A percentile compares a stretch with the other conserved stretches of the same genome.
phyloP scores from a whole-genome alignment of 2,888 invertebrate species.

The Tetrapedia diversipes region DNA sequence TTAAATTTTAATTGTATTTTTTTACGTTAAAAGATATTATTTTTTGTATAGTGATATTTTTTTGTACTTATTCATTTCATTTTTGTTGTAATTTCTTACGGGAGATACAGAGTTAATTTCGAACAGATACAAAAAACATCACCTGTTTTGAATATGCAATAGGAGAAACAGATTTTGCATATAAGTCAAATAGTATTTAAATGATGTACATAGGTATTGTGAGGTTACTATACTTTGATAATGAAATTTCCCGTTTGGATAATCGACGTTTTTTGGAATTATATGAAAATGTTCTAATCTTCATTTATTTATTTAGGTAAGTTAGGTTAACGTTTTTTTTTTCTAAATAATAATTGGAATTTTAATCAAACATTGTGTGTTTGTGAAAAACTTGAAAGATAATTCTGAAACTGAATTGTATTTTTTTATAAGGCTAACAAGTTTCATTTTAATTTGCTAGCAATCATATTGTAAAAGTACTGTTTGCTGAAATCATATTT shows the following conservation, averaged over 20 bases:
- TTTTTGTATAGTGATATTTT: not conserved
- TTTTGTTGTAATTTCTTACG: not conserved
- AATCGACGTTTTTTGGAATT: constrained; percentile 48
- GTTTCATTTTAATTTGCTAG: not conserved
- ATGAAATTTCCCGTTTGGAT: constrained; percentile 36
- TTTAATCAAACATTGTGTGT: not conserved
- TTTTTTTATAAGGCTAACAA: not conserved
- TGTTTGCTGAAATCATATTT: constrained; percentile 11
- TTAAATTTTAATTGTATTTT: not conserved
- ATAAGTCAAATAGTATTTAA: not conserved
- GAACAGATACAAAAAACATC: not conserved
- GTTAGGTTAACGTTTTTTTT: not conserved
- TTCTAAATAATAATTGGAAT: not conserved
- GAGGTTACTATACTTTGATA: not conserved
- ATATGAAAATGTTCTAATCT: not conserved
- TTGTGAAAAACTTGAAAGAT: constrained; percentile 1
- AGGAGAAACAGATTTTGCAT: not conserved
- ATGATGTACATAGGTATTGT: not conserved
- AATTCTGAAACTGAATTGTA: not conserved
- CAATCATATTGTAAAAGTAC: constrained; percentile 6
- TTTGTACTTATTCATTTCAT: constrained; percentile 2
- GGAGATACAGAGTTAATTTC: not conserved
- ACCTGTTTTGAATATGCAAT: not conserved
- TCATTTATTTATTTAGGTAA: constrained; percentile 11
- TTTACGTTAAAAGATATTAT: not conserved